Evolutionary conservation across 2,888 invertebrate species (phyloP), one percentile per base, ranked within the genome.

Genomic region (Caenorhabditis auriculariae): DNA sequence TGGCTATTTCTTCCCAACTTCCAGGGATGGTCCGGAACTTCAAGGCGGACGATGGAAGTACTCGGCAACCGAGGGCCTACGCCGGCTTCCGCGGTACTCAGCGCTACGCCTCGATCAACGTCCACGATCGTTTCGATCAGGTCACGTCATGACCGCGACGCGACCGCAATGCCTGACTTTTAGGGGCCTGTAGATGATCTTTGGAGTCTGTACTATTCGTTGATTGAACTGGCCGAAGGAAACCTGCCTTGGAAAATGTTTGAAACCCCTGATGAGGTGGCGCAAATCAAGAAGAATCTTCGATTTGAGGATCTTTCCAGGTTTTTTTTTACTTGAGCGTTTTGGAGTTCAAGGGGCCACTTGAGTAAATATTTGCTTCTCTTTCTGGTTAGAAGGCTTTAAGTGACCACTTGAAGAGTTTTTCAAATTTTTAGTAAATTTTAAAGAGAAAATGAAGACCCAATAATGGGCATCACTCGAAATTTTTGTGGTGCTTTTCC

Each of bases 11-110:
- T n/a, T n/a, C n/a, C n/a, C n/a, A n/a, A n/a, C 19, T 42, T 51
- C 27, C 42, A 51, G 51, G 55, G 24, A 69, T 69, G 69, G 55
- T 65, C 2, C 54, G 69, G n/a, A 54, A 54, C 19, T 76, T 68
- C 54, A 54, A 58, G 15, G 50, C 63, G 54, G 49, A 53, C 15
- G 57, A 68, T 28, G 78, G 77, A 23, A 51, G 45, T n/a, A 48
- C 65, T 39, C 66, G 74, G 12, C 60, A 59, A 4, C 51, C 53
- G 29, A 56, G 75, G 2, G 35, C 44, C 32, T 77, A 77, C 44
- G 77, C 76, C 17, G 76, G 74, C n/a, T 80, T 79, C 61, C 64
- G 77, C 15, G 77, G 76, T 24, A 78, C 76, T 5, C 64, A 66
- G 21, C 59, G 76, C 39, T 79, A 80, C 54, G 77, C 73, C 12